Percentiles rank a stretch among this genome's conserved stretches.
Evolutionary conservation across 2,113 vertebrate species (phyloP).

Genomic region (pig (Sus scrofa)): T2T-Sscrofa CM000820.6:81223001-81223500

Average conservation of each 20-base stretch:
- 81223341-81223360: not conserved
- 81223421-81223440: not conserved
- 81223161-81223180: too few relatives aligned
- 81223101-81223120: not conserved
- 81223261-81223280: not conserved
- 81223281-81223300: not conserved
- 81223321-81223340: not conserved
- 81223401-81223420: constrained; percentile 18
- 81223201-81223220: too few relatives aligned
- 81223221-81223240: too few relatives aligned
- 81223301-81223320: not conserved
- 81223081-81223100: not conserved
- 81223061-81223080: not conserved
- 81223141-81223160: too few relatives aligned
- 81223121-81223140: not conserved
- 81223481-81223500: not conserved
- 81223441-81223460: not conserved
- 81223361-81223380: not conserved
- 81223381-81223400: not conserved
- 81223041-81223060: not conserved
- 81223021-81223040: not conserved
- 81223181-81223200: too few relatives aligned
- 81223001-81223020: too few relatives aligned
- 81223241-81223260: too few relatives aligned
- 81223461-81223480: constrained; percentile 28